phyloP scores from a whole-genome alignment of 2,113 vertebrate genomes.

The Silurus glanis region DNA sequence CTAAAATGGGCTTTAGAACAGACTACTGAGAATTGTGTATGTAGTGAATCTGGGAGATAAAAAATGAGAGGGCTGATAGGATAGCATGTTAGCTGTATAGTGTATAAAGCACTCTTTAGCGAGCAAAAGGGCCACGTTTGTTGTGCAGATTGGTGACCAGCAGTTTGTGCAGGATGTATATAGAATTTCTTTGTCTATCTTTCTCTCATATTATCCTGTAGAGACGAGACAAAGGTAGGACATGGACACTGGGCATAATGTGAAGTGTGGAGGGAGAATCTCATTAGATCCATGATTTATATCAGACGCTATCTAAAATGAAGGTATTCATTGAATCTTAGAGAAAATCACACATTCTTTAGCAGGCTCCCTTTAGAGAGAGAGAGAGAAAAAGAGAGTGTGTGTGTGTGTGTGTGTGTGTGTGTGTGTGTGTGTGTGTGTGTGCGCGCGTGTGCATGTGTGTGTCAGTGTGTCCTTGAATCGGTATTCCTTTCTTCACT shows the following conservation, averaged over 20 bases:
- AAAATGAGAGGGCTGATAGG: conserved; percentile 53
- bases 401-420: conserved; percentile 22
- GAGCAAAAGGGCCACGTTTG: conserved; percentile 45
- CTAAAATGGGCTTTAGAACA: background rate
- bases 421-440: conserved; percentile 20
- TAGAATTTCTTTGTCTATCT: conserved; percentile 3
- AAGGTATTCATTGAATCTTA: conserved; percentile 41
- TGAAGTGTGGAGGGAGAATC: conserved; percentile 30
- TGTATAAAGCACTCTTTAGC: background rate
- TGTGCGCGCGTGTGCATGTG: conserved; percentile 12
- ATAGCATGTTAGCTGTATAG: background rate
- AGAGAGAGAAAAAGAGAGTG: conserved; percentile 27
- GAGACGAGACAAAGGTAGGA: conserved; percentile 19
- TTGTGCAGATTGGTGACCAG: conserved; percentile 25
- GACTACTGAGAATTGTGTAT: background rate
- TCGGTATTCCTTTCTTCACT: conserved; percentile 68
- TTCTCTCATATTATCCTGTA: background rate
- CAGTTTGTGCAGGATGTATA: background rate
- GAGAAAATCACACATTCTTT: conserved; percentile 41
- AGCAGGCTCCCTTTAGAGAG: conserved; percentile 5
- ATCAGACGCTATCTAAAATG: conserved; percentile 35
- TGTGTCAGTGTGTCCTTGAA: conserved; percentile 57
- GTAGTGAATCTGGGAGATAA: conserved; percentile 48
- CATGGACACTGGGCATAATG: background rate
- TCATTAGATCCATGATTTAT: conserved; percentile 36